Percentiles rank a stretch among this genome's conserved stretches.
Evolutionary conservation across 2,888 invertebrate species (phyloP).

Genomic region (Lithophane socia): DNA sequence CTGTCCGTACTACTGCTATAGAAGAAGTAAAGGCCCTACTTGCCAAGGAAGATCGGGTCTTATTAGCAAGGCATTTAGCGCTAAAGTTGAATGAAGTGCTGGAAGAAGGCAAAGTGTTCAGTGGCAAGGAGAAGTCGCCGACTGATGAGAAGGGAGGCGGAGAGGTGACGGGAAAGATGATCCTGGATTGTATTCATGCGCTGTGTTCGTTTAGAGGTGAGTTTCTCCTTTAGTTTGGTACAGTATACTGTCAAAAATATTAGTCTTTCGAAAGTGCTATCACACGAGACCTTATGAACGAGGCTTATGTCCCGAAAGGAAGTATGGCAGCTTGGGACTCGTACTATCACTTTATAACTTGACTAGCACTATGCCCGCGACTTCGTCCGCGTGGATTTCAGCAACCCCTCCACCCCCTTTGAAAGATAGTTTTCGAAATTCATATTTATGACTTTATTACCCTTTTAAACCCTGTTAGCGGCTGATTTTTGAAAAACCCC

Average conservation of each 20-base stretch:
- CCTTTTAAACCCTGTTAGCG: too few relatives aligned
- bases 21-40: conserved; percentile 91
- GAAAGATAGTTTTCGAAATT: too few relatives aligned
- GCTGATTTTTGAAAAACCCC: too few relatives aligned
- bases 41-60: conserved; percentile 90
- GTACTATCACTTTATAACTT: neutral
- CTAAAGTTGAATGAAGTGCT: conserved; percentile 92
- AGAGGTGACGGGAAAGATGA: conserved; percentile 90
- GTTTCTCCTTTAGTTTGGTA: conserved; percentile 27
- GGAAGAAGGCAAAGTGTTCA: conserved; percentile 90
- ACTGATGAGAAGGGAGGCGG: conserved; percentile 79
- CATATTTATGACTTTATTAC: too few relatives aligned
- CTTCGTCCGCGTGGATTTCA: too few relatives aligned
- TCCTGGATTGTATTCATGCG: conserved; percentile 89
- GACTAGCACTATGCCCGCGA: too few relatives aligned
- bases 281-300: neutral
- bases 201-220: conserved; percentile 88
- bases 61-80: conserved; percentile 92
- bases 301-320: neutral
- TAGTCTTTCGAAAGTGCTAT: neutral
- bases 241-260: neutral
- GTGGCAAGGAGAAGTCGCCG: conserved; percentile 80
- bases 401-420: too few relatives aligned
- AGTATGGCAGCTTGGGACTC: neutral
- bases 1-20: conserved; percentile 92